Conservation (phyloP, 2,888 invertebrate species). For the Drosophila demipolita region DNA sequence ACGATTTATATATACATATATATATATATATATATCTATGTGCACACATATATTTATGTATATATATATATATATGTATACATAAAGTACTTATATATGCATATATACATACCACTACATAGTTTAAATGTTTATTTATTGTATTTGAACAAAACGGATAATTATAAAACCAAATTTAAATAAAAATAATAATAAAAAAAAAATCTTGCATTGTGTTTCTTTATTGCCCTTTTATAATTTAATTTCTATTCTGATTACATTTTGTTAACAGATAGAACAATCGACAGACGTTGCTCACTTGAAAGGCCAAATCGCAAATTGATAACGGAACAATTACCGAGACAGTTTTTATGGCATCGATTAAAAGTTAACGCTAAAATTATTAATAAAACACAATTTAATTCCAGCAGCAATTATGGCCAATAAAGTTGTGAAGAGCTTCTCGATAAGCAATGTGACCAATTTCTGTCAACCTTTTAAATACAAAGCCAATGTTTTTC, state of each 20-base stretch:
- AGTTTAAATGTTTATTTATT: conserved; percentile 82
- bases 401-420: conserved; percentile 33
- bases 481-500: not conserved
- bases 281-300: not conserved
- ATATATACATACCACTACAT: conserved; percentile 77
- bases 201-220: not conserved
- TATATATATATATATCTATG: conserved; percentile 35
- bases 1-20: conserved; percentile 58
- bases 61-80: conserved; percentile 43
- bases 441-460: conserved; percentile 24
- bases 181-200: conserved; percentile 55
- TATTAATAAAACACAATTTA: conserved; percentile 22
- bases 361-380: conserved; percentile 23
- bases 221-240: not conserved
- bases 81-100: conserved; percentile 45
- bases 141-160: conserved; percentile 70
- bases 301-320: conserved; percentile 32
- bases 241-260: not conserved
- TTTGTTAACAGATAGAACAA: not conserved
- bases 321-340: conserved; percentile 50
- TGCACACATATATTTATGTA: conserved; percentile 27
- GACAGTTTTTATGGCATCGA: conserved; percentile 42
- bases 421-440: conserved; percentile 21
- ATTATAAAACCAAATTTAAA: conserved; percentile 74
- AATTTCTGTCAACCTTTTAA: not conserved